Evolutionary conservation across 2,113 vertebrate genomes (phyloP).

Genomic region (Bubo blakistoni): DNA sequence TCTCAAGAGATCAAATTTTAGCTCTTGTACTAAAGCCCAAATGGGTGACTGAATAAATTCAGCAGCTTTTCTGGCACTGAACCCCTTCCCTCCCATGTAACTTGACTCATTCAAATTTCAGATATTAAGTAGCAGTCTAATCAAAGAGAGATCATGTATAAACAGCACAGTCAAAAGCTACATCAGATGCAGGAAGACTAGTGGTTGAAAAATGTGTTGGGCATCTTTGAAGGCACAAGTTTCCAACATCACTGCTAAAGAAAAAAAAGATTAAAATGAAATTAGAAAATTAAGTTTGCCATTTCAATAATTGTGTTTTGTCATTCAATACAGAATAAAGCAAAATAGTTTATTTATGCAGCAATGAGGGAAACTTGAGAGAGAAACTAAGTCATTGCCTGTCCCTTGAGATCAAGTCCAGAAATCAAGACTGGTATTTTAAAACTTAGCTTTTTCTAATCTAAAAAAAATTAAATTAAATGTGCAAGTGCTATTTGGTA

Average conservation of each 20-base stretch:
- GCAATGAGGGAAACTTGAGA: not conserved
- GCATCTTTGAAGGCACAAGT: not conserved
- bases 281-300: not conserved
- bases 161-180: slow-evolving; percentile 13
- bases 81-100: not conserved
- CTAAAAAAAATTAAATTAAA: not conserved
- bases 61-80: not conserved
- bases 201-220: not conserved
- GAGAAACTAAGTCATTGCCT: not conserved
- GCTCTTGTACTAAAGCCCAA: not conserved
- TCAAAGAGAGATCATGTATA: not conserved
- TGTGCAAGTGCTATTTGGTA: not conserved
- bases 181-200: not conserved
- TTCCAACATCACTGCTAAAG: not conserved
- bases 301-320: not conserved
- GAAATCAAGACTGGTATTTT: not conserved
- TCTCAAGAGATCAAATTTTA: not conserved
- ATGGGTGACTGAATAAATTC: not conserved
- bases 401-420: not conserved
- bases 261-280: not conserved
- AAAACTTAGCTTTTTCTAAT: not conserved
- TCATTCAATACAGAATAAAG: not conserved
- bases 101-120: not conserved
- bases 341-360: not conserved
- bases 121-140: not conserved